Percentiles rank a stretch among this genome's conserved stretches.
Conservation (phyloP, 1,140 invertebrate genomes). For the Diplogasteroides magnus region DNA sequence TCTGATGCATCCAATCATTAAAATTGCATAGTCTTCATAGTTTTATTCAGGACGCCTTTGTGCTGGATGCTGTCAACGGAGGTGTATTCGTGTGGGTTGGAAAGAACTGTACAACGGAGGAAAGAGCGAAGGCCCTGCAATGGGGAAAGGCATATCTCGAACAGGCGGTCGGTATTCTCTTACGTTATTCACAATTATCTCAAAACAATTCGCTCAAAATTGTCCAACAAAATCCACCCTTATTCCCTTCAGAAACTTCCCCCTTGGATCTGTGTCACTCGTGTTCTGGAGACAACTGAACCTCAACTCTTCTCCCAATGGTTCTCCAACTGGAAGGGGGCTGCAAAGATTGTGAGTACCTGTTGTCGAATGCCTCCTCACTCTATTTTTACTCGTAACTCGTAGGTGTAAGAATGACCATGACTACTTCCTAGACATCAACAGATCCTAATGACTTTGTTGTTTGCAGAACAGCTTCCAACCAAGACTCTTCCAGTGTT, state of each 20-base stretch:
- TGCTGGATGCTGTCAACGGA: conserved; percentile 73
- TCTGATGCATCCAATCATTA: neutral
- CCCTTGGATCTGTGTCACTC: conserved; percentile 38
- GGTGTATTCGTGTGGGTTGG: conserved; percentile 82
- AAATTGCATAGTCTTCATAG: neutral
- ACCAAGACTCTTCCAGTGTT: conserved; percentile 55
- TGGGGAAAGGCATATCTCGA: conserved; percentile 59
- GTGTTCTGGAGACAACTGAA: conserved; percentile 50
- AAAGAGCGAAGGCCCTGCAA: conserved; percentile 72
- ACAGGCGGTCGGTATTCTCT: neutral
- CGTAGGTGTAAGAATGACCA: too few relatives aligned
- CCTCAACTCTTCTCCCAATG: conserved; percentile 44
- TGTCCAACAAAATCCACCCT: too few relatives aligned
- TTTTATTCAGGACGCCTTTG: conserved; percentile 69
- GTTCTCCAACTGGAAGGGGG: conserved; percentile 2
- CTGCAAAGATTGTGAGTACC: conserved; percentile 46
- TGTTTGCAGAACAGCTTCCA: neutral
- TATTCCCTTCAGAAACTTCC: conserved; percentile 47
- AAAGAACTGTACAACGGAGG: conserved; percentile 69
- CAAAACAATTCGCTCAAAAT: too few relatives aligned
- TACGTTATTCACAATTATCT: too few relatives aligned
- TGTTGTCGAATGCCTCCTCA: conserved; percentile 69
- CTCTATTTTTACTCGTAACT: too few relatives aligned
- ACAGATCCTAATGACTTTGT: neutral
- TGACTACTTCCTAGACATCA: too few relatives aligned